Conservation (phyloP, 2,113 vertebrate genomes). For the Eudyptes chrysolophus region DNA sequence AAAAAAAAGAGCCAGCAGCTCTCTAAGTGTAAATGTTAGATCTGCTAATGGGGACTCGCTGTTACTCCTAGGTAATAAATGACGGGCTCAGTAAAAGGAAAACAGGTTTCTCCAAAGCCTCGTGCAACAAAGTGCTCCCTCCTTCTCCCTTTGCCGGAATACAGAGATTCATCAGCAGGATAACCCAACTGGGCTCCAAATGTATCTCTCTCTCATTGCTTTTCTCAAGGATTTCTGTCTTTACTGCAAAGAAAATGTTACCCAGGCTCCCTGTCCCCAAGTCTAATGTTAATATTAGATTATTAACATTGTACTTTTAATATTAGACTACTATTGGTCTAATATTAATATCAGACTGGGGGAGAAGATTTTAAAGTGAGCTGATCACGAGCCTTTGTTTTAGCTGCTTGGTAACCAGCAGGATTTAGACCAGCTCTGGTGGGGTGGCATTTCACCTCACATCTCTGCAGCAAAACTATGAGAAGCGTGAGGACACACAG, state of each 20-base stretch:
- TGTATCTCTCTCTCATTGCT: not conserved
- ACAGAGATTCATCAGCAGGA: not conserved
- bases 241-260: not conserved
- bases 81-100: not conserved
- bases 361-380: not conserved
- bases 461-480: not conserved
- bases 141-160: not conserved
- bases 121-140: not conserved
- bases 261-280: not conserved
- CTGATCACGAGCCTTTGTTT: not conserved
- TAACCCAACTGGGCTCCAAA: not conserved
- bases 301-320: not conserved
- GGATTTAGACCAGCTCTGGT: not conserved
- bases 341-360: not conserved
- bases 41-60: not conserved
- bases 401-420: not conserved
- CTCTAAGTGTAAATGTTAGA: not conserved
- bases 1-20: not conserved
- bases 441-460: not conserved
- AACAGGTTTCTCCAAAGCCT: not conserved
- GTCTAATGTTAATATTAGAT: not conserved
- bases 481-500: not conserved
- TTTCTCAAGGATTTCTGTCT: not conserved
- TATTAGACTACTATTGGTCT: not conserved
- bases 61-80: not conserved